A percentile compares a stretch with the other conserved stretches of the same genome.
These are phyloP conservation scores for Ivindomyrus marchei DNA, from an alignment of 2,113 vertebrate genomes.

Conservation along the genomic window DNA sequence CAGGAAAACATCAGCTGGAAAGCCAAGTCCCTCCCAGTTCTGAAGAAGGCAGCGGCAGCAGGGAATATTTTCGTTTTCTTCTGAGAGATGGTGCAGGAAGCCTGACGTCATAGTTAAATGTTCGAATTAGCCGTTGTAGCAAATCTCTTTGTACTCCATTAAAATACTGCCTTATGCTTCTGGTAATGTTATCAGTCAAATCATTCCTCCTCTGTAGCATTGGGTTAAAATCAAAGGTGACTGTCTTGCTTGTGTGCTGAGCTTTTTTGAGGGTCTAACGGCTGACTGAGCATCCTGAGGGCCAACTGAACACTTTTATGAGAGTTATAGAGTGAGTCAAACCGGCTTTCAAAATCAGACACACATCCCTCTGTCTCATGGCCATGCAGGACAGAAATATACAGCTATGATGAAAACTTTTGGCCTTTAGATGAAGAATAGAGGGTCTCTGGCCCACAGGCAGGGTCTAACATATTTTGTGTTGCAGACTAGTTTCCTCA, in stretches of 20 bases:
- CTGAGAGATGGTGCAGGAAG: not conserved
- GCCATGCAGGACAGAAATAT: not conserved
- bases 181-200: not conserved
- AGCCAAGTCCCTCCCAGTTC: not conserved
- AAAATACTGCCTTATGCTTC: not conserved
- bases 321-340: not conserved
- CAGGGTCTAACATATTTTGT: not conserved
- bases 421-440: not conserved
- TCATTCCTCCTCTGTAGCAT: not conserved
- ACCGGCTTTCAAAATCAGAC: not conserved
- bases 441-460: not conserved
- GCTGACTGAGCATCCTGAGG: not conserved
- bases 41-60: not conserved
- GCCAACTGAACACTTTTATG: not conserved
- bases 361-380: not conserved
- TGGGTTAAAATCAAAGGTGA: not conserved
- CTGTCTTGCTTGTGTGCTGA: not conserved
- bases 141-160: not conserved
- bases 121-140: not conserved
- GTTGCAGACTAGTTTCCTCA: not conserved
- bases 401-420: not conserved
- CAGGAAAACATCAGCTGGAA: not conserved
- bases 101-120: not conserved
- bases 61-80: not conserved
- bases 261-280: not conserved